These are phyloP conservation scores for Manacus vitellinus DNA, from an alignment of 2,113 vertebrate genomes.

Conservation along the genomic window DNA sequence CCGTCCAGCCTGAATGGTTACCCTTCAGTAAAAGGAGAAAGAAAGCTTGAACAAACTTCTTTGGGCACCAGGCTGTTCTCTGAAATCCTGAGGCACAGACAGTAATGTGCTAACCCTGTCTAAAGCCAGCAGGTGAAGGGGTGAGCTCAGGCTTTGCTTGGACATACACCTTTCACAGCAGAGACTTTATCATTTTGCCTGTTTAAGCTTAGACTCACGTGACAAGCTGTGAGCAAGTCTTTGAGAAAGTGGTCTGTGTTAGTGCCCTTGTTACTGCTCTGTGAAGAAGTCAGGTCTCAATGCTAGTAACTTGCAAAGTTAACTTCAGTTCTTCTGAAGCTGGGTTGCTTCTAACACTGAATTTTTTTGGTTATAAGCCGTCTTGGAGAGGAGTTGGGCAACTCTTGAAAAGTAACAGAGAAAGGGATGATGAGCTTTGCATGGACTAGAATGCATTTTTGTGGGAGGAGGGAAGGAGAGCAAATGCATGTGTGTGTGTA, in stretches of 20 bases:
- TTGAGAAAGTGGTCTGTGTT: accelerated
- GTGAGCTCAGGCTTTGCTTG: neutral
- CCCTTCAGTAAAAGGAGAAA: neutral
- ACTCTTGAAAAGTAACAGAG: neutral
- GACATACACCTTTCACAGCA: neutral
- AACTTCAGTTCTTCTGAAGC: neutral
- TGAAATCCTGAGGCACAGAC: neutral
- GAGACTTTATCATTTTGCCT: neutral
- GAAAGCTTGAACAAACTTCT: neutral
- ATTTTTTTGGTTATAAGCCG: accelerated
- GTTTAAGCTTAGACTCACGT: neutral
- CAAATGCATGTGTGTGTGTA: neutral
- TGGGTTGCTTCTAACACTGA: accelerated
- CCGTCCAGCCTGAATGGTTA: neutral
- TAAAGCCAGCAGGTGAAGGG: neutral
- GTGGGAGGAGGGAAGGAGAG: neutral
- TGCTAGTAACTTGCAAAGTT: neutral
- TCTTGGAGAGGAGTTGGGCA: neutral
- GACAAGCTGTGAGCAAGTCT: neutral
- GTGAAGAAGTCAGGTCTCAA: neutral
- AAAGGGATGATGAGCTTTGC: neutral
- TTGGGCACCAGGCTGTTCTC: neutral
- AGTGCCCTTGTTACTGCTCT: neutral
- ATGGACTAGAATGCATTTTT: neutral
- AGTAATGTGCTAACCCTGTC: neutral